Percentiles rank a stretch among this genome's conserved stretches.
These are phyloP conservation scores for Lagopus leucura DNA, from an alignment of 2,113 vertebrate species.

Conservation along the genomic window DNA sequence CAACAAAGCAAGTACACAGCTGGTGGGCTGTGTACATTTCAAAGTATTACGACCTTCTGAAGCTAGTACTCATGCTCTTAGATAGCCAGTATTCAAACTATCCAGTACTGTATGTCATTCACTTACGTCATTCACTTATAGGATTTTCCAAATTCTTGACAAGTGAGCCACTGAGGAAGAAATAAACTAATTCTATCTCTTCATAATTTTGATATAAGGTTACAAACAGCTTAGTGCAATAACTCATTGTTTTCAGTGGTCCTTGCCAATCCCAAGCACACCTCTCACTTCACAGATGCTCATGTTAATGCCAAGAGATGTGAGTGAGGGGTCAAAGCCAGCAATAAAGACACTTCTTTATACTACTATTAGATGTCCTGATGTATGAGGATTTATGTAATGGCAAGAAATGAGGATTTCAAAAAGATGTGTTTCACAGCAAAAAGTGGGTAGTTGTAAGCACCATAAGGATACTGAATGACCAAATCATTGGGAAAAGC, in stretches of 20 bases:
- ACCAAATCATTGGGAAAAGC: neutral
- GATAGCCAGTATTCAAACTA: neutral
- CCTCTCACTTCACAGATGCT: neutral
- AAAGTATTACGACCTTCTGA: neutral
- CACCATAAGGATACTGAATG: neutral
- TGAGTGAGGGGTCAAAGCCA: neutral
- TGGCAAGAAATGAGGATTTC: neutral
- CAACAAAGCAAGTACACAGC: neutral
- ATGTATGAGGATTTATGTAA: neutral
- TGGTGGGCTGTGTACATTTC: neutral
- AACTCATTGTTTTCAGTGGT: neutral
- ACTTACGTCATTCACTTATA: neutral
- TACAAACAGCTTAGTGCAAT: neutral
- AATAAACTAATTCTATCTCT: neutral
- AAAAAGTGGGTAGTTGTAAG: neutral
- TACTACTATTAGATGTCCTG: accelerated
- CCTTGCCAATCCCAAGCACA: neutral
- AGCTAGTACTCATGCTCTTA: neutral
- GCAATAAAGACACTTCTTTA: neutral
- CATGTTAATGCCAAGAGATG: neutral
- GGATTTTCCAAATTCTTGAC: neutral
- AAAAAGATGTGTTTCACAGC: neutral
- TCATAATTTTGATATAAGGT: neutral
- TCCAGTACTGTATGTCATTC: neutral
- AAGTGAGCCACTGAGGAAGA: neutral